phyloP scores from a whole-genome alignment of 2,797 vertebrate species.

The Aselliscus stoliczkanus region DNA sequence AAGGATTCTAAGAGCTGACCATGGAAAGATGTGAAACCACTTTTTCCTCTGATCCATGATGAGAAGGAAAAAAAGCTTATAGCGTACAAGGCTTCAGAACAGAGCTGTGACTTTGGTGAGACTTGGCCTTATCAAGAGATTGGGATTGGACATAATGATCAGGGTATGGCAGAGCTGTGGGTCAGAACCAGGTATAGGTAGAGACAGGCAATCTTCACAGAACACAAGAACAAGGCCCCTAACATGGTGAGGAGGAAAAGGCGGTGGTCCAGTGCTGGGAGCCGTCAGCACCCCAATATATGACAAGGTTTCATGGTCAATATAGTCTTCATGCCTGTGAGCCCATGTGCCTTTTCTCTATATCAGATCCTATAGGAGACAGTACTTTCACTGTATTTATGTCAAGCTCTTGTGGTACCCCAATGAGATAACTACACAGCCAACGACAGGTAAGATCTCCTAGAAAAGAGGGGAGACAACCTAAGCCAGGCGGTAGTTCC shows the following conservation, averaged over 20 bases:
- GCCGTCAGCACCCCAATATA: too few relatives aligned
- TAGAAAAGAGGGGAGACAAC: too few relatives aligned
- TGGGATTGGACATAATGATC: background rate
- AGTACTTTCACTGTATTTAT: too few relatives aligned
- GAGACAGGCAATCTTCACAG: background rate
- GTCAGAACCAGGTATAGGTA: background rate
- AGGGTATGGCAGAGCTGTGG: background rate
- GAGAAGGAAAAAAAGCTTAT: background rate
- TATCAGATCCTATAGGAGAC: too few relatives aligned
- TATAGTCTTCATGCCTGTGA: too few relatives aligned
- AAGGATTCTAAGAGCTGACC: background rate
- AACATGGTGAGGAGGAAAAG: background rate
- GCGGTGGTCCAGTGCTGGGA: too few relatives aligned
- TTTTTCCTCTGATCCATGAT: background rate
- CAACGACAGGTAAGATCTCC: too few relatives aligned
- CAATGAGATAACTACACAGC: too few relatives aligned
- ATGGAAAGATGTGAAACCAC: background rate
- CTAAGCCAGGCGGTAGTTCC: too few relatives aligned
- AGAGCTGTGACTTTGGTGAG: background rate
- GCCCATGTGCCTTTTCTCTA: too few relatives aligned
- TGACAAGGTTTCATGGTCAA: too few relatives aligned
- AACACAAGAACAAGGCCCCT: background rate
- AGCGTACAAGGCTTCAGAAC: background rate
- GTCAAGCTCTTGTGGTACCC: too few relatives aligned
- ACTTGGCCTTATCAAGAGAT: background rate